A percentile compares a stretch with the other conserved stretches of the same genome.
These are phyloP conservation scores for Apotomis turbidana DNA, from an alignment of 2,888 invertebrate genomes.

Conservation along the genomic window DNA sequence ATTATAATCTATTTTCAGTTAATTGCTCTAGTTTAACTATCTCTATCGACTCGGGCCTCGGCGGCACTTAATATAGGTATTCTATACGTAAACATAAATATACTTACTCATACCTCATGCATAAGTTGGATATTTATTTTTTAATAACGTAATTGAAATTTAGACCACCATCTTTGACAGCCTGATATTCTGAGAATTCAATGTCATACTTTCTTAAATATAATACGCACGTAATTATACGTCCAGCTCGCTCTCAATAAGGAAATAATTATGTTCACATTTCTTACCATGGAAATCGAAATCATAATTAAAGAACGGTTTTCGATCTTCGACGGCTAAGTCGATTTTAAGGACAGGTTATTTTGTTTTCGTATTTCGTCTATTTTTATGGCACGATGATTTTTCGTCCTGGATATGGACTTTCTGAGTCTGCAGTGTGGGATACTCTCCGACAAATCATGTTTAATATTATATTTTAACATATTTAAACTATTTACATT, in stretches of 20 bases:
- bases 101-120: too few species aligned
- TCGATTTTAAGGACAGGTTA: neutral
- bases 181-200: conserved; percentile 1
- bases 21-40: conserved; percentile 31
- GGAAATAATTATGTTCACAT: conserved; percentile 10
- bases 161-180: neutral
- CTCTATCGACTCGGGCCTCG: neutral
- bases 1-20: conserved; percentile 28
- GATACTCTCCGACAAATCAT: too few species aligned
- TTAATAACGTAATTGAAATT: neutral
- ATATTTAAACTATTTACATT: too few species aligned
- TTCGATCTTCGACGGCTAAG: neutral
- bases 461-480: too few species aligned
- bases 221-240: neutral
- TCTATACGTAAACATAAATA: neutral
- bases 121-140: neutral
- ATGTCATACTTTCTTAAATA: neutral
- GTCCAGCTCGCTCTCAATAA: neutral
- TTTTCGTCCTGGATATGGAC: too few species aligned
- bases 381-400: neutral
- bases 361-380: neutral
- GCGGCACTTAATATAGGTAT: neutral
- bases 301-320: neutral
- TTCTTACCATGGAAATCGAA: neutral
- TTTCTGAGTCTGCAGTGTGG: too few species aligned